Evolutionary conservation across 2,888 invertebrate species (phyloP), one percentile per base, ranked within the genome.

Genomic region (Graphium colonna): DNA sequence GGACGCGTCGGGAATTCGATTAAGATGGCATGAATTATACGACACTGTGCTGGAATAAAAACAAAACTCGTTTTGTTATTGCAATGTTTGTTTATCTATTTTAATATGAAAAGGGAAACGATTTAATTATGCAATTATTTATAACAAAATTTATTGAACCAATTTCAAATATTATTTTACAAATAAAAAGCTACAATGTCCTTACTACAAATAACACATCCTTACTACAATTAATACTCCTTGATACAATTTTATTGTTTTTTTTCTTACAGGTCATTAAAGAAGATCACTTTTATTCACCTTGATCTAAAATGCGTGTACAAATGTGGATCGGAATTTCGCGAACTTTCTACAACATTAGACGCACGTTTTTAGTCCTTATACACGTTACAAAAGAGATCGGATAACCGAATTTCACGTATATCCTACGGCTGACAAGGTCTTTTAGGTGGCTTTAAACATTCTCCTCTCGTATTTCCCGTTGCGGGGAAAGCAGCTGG

Each of bases 391-490:
- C 8, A n/a, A 10, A 18, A 46, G n/a, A 33, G 41, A 21, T 52
- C 18, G 13, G 10, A 18, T 28, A 21, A 18, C 9, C 31, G 5
- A 42, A 33, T 26, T 18, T 21, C 21, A 10, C 12, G 15, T 5
- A 15, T 26, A 12, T 15, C 10, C 17, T 41, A 28, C 36, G 3
- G 15, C 15, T 2, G 16, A 36, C 1, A 10, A 43, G 4, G 18
- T 16, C 61, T 66, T 60, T 60, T 60, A 64, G 60, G 63, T 59
- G 57, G 55, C 59, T 56, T 62, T 65, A 63, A 56, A 57, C 61
- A 70, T 68, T 67, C 67, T 56, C 44, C 63, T 62, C 64, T 65
- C 62, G 67, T 68, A 62, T 64, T 62, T 59, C 60, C 55, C 55
- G 56, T 52, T 53, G 41, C 43, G 61, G 56, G 59, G 51, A 60